A percentile compares a stretch with the other conserved stretches of the same genome.
Evolutionary conservation across 2,888 invertebrate species (phyloP).

Genomic region (Pachycephus smyrnensis): DNA sequence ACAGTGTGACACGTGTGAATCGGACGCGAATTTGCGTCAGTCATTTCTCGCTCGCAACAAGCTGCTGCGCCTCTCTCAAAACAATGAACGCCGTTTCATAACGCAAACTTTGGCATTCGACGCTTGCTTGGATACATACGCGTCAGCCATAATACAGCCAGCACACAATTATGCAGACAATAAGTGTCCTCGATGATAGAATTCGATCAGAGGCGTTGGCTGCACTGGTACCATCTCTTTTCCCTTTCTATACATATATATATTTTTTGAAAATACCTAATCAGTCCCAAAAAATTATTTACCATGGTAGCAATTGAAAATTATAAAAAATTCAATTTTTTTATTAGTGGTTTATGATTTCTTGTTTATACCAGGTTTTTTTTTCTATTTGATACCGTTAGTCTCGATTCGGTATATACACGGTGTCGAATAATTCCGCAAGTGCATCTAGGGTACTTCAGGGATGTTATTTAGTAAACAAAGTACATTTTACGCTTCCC

Average conservation of each 20-base stretch:
- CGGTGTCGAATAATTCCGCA: conserved; percentile 29
- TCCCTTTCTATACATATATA: no score
- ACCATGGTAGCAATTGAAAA: not conserved
- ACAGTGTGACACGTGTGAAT: not conserved
- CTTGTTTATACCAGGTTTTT: not conserved
- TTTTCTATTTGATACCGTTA: no score
- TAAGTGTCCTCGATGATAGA: not conserved
- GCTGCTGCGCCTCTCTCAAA: not conserved
- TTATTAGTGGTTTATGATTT: not conserved
- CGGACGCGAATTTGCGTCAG: not conserved
- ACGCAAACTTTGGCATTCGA: not conserved
- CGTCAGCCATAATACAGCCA: not conserved
- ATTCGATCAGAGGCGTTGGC: not conserved
- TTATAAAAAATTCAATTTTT: no score
- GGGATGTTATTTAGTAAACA: conserved; percentile 65
- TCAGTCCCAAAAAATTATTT: no score
- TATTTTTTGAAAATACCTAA: no score
- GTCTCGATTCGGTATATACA: not conserved
- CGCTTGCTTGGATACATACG: not conserved
- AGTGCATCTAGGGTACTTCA: conserved; percentile 39
- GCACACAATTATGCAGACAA: not conserved
- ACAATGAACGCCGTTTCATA: conserved; percentile 2
- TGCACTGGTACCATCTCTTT: no score
- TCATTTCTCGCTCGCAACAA: not conserved
- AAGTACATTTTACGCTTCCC: conserved; percentile 60